phyloP scores from a whole-genome alignment of 2,797 vertebrate species.

The Melanotaenia parkinsoni region DNA sequence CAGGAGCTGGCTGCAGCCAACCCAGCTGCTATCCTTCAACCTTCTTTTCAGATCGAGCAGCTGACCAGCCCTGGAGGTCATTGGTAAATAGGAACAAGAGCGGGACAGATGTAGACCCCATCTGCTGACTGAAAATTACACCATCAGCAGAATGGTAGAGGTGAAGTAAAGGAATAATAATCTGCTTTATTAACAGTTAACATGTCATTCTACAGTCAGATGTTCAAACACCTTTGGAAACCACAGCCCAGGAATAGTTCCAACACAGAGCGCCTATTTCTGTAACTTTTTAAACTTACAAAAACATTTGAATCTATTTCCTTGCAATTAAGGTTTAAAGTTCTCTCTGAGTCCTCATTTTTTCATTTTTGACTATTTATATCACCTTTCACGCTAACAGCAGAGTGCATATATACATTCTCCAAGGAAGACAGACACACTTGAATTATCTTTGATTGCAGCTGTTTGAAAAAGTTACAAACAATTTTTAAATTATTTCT shows the following conservation, averaged over 20 bases:
- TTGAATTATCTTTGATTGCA: neutral
- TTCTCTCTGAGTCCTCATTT: neutral
- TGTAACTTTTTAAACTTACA: neutral
- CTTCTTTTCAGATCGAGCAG: slow-evolving; percentile 35
- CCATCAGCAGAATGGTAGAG: slow-evolving; percentile 26
- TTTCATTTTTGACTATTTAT: neutral
- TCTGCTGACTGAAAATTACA: slow-evolving; percentile 45
- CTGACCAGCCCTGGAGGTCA: slow-evolving; percentile 38
- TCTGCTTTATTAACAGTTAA: slow-evolving; percentile 4
- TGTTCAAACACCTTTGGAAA: neutral
- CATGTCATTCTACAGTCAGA: neutral
- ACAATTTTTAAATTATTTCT: neutral
- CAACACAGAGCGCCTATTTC: slow-evolving; percentile 6
- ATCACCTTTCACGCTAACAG: neutral
- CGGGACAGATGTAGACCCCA: slow-evolving; percentile 54
- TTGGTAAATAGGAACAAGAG: slow-evolving; percentile 12
- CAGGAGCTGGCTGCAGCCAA: slow-evolving; percentile 17
- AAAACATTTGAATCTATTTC: neutral
- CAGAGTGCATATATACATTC: neutral
- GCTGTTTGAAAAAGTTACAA: neutral
- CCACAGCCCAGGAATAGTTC: neutral
- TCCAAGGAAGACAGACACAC: neutral
- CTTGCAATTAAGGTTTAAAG: neutral
- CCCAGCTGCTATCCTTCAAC: slow-evolving; percentile 39
- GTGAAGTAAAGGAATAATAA: slow-evolving; percentile 24